phyloP scores from a whole-genome alignment of 2,113 vertebrate genomes.

The Pseudois nayaur region DNA sequence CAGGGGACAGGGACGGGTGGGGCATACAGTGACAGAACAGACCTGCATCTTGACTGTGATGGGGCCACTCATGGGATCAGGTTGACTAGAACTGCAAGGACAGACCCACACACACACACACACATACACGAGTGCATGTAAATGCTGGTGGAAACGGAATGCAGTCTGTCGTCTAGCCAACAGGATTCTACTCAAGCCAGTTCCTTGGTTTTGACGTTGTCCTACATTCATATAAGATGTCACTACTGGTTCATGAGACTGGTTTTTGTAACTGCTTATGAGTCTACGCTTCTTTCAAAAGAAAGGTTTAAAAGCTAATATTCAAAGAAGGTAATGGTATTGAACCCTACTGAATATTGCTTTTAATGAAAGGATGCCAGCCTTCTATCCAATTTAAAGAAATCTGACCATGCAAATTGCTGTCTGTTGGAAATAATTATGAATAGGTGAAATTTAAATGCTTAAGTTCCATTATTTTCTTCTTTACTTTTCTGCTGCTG shows the following conservation, averaged over 20 bases:
- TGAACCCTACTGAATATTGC: neutral
- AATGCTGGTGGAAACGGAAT: neutral
- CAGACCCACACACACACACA: neutral
- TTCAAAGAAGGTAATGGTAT: neutral
- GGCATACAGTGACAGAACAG: fast-evolving
- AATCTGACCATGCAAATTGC: neutral
- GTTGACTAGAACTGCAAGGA: neutral
- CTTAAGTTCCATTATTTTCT: neutral
- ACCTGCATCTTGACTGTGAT: no score
- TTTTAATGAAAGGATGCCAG: neutral
- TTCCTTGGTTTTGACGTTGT: neutral
- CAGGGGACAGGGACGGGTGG: neutral
- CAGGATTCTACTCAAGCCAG: neutral
- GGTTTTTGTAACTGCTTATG: neutral
- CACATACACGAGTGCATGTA: fast-evolving
- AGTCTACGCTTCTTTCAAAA: neutral
- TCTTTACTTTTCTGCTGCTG: neutral
- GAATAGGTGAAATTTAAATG: neutral
- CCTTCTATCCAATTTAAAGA: neutral
- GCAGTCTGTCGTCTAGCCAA: neutral
- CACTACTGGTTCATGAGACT: neutral
- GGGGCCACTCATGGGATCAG: neutral
- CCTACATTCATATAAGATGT: neutral
- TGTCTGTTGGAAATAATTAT: neutral
- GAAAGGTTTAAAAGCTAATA: neutral